These are phyloP conservation scores for Lepidonotus clava DNA, from an alignment of 2,888 invertebrate species.

Conservation along the genomic window DNA sequence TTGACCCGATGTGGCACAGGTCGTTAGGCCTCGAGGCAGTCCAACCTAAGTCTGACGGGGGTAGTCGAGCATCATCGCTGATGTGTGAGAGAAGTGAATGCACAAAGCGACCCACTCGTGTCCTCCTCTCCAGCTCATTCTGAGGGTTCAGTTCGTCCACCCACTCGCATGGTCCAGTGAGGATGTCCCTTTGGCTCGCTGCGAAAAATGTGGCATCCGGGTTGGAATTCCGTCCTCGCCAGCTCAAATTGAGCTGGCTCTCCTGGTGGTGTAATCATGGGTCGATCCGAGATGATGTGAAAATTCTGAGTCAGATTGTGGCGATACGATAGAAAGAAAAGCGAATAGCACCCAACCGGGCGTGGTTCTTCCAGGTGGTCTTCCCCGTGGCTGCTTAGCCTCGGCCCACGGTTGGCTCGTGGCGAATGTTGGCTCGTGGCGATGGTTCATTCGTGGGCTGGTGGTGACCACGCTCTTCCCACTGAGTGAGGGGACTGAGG, in stretches of 20 bases:
- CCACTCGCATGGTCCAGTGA: constrained; percentile 54
- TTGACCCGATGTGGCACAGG: constrained; percentile 51
- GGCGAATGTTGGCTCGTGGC: constrained; percentile 3
- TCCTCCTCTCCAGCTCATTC: constrained; percentile 52
- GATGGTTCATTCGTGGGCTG: constrained; percentile 46
- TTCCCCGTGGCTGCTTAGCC: constrained; percentile 51
- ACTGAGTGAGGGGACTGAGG: constrained; percentile 47
- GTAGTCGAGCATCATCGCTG: constrained; percentile 53
- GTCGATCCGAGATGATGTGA: constrained; percentile 45
- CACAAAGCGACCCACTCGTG: constrained; percentile 51
- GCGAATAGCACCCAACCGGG: constrained; percentile 22
- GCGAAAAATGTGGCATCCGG: constrained; percentile 33
- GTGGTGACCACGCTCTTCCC: constrained; percentile 47
- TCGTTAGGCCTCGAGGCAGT: constrained; percentile 54
- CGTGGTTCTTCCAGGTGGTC: constrained; percentile 49
- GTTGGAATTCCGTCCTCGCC: constrained; percentile 41
- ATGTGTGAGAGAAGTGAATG: constrained; percentile 48
- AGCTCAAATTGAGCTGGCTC: constrained; percentile 55
- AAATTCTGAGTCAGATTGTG: constrained; percentile 29
- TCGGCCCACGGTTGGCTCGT: constrained; percentile 41
- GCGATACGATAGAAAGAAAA: constrained; percentile 49
- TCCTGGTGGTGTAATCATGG: constrained; percentile 42
- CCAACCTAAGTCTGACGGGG: constrained; percentile 52
- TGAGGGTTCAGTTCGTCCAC: constrained; percentile 51
- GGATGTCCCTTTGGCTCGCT: constrained; percentile 51